These are phyloP conservation scores for Amorpha juglandis DNA, from an alignment of 2,888 invertebrate genomes.

Conservation along the genomic window DNA sequence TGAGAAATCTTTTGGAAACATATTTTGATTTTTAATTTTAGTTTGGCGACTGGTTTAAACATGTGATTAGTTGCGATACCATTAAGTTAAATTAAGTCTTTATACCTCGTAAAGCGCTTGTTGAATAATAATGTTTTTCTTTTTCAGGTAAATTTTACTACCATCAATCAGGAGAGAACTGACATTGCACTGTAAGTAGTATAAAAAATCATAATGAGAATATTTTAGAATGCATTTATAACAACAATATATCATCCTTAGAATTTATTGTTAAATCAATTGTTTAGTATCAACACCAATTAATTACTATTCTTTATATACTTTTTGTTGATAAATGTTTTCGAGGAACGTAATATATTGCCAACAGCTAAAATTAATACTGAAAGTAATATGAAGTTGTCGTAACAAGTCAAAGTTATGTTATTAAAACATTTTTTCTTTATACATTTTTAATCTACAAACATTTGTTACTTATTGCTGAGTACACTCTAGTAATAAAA, in stretches of 20 bases:
- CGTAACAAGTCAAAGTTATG: not conserved
- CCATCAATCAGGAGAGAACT: not conserved
- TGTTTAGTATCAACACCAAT: too few relatives aligned
- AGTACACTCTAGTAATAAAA: conserved; percentile 1
- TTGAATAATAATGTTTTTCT: conserved; percentile 6
- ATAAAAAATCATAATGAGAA: too few relatives aligned
- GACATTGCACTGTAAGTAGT: conserved; percentile 19
- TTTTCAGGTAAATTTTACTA: conserved; percentile 41
- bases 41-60: too few relatives aligned
- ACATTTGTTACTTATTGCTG: not conserved
- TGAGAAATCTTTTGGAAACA: too few relatives aligned
- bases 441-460: not conserved
- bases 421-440: not conserved
- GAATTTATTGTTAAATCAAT: too few relatives aligned
- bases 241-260: too few relatives aligned
- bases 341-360: not conserved
- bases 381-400: not conserved
- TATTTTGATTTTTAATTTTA: too few relatives aligned
- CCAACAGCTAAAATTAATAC: not conserved
- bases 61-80: too few relatives aligned
- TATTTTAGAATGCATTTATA: too few relatives aligned
- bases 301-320: not conserved
- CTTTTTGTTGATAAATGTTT: not conserved
- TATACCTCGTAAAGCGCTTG: not conserved
- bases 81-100: too few relatives aligned